These are phyloP conservation scores for Sinocyclocheilus maitianheensis DNA, from an alignment of 2,113 vertebrate genomes.

Conservation along the genomic window DNA sequence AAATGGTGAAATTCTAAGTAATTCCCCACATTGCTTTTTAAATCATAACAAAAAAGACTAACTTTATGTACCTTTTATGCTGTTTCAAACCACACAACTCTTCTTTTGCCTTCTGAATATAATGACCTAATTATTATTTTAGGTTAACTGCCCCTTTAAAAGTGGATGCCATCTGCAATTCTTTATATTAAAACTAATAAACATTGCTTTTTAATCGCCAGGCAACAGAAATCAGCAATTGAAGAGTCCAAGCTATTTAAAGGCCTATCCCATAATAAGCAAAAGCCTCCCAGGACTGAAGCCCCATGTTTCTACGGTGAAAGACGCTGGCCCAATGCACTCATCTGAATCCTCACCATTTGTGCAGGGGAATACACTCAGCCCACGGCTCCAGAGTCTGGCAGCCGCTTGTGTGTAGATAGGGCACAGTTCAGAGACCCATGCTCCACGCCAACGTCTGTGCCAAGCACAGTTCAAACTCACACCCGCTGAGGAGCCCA, in stretches of 20 bases:
- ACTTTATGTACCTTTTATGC: not conserved
- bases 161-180: not conserved
- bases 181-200: not conserved
- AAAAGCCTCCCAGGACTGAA: conserved; percentile 7
- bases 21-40: not conserved
- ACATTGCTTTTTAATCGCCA: conserved; percentile 2
- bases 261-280: conserved; percentile 10
- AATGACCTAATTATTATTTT: not conserved
- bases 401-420: not conserved
- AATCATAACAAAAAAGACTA: not conserved
- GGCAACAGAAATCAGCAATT: not conserved
- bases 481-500: conserved; percentile 19
- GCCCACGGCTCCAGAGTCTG: conserved; percentile 16
- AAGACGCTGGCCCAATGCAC: conserved; percentile 36
- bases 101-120: not conserved
- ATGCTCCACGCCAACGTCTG: too few relatives aligned
- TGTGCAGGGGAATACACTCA: conserved; percentile 44
- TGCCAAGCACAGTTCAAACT: conserved; percentile 56
- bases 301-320: not conserved
- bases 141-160: not conserved
- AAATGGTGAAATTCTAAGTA: not conserved
- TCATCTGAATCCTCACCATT: conserved; percentile 49
- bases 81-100: not conserved
- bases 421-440: too few relatives aligned
- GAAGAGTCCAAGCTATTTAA: conserved; percentile 19